A percentile compares a stretch with the other conserved stretches of the same genome.
Evolutionary conservation across 1,140 invertebrate species (phyloP).

Genomic region (Cyrtorhinus lividipennis): DNA sequence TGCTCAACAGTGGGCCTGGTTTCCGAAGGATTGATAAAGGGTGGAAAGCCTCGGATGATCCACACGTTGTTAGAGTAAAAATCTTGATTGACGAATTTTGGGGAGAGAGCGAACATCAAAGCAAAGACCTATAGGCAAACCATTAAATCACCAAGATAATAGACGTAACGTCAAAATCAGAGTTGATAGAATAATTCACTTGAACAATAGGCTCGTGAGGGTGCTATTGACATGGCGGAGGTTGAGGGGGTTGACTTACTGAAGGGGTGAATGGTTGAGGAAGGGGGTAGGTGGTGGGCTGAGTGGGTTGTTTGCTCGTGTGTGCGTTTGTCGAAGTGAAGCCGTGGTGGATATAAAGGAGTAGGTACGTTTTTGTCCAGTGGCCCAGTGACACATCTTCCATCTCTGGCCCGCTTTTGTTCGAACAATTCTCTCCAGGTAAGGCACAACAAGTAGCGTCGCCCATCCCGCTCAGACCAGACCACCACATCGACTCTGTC

Average conservation of each 20-base stretch:
- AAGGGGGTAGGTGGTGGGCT: neutral
- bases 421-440: neutral
- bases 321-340: neutral
- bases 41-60: no score
- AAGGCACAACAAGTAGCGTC: neutral
- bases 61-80: no score
- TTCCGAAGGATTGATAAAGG: no score
- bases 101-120: neutral
- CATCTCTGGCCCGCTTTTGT: neutral
- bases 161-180: conserved; percentile 9
- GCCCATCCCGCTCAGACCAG: no score
- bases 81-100: no score
- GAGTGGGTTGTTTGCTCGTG: neutral
- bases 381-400: neutral
- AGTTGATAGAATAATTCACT: conserved; percentile 12
- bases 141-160: conserved; percentile 10
- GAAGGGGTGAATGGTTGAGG: neutral
- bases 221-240: neutral
- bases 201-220: neutral
- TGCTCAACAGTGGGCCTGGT: no score
- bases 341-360: neutral
- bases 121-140: neutral
- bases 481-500: no score
- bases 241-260: neutral
- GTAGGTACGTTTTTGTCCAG: neutral